Evolutionary conservation across 1,140 invertebrate genomes (phyloP).

Genomic region (Bombus breviceps): DNA sequence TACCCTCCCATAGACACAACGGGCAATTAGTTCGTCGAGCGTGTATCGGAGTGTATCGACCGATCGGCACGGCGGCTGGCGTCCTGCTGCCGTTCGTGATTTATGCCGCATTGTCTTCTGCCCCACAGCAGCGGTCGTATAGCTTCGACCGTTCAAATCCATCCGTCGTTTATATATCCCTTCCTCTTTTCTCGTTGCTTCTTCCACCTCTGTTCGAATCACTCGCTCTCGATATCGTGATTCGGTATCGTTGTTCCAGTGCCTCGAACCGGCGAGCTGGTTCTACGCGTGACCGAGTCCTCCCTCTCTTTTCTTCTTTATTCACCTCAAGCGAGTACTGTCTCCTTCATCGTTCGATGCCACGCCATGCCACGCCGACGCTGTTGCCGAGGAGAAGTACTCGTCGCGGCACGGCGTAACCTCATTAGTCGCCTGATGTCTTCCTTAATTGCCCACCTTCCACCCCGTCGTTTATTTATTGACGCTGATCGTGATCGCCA

Average conservation of each 20-base stretch:
- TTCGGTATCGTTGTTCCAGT: conserved; percentile 46
- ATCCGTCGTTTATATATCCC: conserved; percentile 63
- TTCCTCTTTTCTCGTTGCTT: conserved; percentile 39
- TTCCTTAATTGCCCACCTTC: conserved; percentile 78
- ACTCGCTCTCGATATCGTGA: conserved; percentile 52
- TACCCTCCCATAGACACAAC: conserved; percentile 67
- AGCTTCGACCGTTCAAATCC: conserved; percentile 61
- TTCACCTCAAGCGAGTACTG: background rate
- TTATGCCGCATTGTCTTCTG: conserved; percentile 76
- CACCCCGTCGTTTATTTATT: conserved; percentile 74
- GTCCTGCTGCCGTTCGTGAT: conserved; percentile 76
- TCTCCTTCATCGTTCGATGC: conserved; percentile 21
- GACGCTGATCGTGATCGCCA: conserved; percentile 69
- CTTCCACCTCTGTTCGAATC: conserved; percentile 47
- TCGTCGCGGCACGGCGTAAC: conserved; percentile 72
- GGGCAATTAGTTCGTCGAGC: conserved; percentile 75
- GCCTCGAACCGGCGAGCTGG: conserved; percentile 36
- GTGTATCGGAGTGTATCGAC: conserved; percentile 77
- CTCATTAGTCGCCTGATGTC: conserved; percentile 81
- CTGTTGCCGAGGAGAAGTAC: conserved; percentile 53
- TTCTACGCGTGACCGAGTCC: conserved; percentile 67
- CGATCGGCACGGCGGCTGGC: conserved; percentile 63
- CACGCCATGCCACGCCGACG: conserved; percentile 41
- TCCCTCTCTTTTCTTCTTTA: conserved; percentile 23
- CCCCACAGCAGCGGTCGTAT: conserved; percentile 63